Evolutionary conservation across 2,113 vertebrate genomes (phyloP).

Genomic region (Stegostoma tigrinum): DNA sequence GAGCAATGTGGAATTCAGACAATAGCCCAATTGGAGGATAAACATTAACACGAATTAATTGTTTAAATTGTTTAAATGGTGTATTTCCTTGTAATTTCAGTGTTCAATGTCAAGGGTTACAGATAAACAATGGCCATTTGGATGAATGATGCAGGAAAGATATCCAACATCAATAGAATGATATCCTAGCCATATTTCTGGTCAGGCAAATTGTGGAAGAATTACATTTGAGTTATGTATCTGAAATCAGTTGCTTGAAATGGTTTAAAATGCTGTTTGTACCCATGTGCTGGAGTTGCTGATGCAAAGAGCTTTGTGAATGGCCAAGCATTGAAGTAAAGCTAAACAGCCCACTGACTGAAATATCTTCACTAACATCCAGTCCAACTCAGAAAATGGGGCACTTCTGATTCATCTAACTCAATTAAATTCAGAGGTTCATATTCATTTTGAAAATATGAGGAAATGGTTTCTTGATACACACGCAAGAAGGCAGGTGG

Average conservation of each 20-base stretch:
- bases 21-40: background rate
- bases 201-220: background rate
- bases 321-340: background rate
- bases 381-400: background rate
- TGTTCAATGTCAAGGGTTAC: background rate
- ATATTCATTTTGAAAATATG: background rate
- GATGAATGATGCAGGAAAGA: background rate
- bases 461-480: background rate
- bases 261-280: background rate
- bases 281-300: background rate
- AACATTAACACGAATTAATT: background rate
- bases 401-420: background rate
- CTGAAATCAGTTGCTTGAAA: background rate
- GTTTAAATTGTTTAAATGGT: background rate
- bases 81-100: background rate
- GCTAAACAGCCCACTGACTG: background rate
- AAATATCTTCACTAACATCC: background rate
- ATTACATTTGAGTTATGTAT: background rate
- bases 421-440: background rate
- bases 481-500: too few relatives aligned
- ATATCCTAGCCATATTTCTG: background rate
- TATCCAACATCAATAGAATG: background rate
- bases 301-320: background rate
- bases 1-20: background rate
- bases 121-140: background rate